Percentiles rank a stretch among this genome's conserved stretches.
phyloP scores from a whole-genome alignment of 53 echinoderm and acorn worm species.

The Temnopleurus reevesii region DNA sequence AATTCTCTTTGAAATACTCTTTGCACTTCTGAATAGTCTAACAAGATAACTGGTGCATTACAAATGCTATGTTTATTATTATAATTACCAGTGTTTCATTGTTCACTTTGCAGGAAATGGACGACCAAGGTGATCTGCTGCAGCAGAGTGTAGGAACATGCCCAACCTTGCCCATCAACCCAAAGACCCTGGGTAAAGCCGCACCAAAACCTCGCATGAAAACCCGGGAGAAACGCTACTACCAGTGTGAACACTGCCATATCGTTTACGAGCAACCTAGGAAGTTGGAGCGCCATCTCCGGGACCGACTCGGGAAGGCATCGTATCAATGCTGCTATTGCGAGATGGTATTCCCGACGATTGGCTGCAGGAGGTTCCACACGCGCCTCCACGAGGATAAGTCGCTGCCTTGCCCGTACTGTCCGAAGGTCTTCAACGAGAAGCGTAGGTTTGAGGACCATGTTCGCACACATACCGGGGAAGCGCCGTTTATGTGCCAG shows the following conservation, averaged over 20 bases:
- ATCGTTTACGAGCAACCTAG: constrained; percentile 34
- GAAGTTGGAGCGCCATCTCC: constrained; percentile 20
- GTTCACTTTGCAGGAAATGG: neutral
- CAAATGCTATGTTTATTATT: no score
- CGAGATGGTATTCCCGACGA: constrained; percentile 10
- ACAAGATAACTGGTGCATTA: no score
- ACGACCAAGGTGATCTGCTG: neutral
- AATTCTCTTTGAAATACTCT: no score
- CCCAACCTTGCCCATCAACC: constrained; percentile 53
- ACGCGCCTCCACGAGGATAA: constrained; percentile 34
- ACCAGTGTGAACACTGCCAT: constrained; percentile 44
- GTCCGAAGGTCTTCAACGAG: constrained; percentile 43
- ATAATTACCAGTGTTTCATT: no score
- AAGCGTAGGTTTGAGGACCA: constrained; percentile 54
- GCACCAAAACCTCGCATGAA: neutral
- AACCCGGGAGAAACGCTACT: constrained; percentile 32
- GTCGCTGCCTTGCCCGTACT: constrained; percentile 45
- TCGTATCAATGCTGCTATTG: constrained; percentile 45
- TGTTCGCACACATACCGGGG: constrained; percentile 62
- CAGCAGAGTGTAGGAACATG: constrained; percentile 12
- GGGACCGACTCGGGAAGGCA: neutral
- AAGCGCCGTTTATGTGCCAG: constrained; percentile 58
- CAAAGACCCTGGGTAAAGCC: neutral
- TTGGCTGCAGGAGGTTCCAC: constrained; percentile 36
- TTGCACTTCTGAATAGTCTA: no score